Percentiles rank a stretch among this genome's conserved stretches.
Evolutionary conservation across 2,113 vertebrate species (phyloP).

Genomic region (Malaclemys terrapin): DNA sequence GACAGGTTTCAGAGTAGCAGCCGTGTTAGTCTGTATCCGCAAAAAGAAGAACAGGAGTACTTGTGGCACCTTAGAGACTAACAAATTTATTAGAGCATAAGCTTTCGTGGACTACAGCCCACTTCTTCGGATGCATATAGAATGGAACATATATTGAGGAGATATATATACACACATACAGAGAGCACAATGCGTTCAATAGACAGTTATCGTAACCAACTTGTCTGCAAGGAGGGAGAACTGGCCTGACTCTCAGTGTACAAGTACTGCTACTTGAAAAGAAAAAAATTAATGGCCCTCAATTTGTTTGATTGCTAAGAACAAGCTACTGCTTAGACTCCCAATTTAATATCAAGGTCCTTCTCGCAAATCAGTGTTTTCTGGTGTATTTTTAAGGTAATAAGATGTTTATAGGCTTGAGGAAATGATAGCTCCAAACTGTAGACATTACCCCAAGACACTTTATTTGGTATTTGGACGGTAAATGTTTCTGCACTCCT

Average conservation of each 20-base stretch:
- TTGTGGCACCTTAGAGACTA: too few relatives aligned
- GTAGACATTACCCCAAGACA: not conserved
- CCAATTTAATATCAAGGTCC: not conserved
- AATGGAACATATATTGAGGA: too few relatives aligned
- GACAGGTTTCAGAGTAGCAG: too few relatives aligned
- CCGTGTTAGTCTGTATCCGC: too few relatives aligned
- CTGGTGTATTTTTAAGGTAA: not conserved
- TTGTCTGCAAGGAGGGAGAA: not conserved
- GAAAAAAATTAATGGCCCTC: constrained; percentile 36
- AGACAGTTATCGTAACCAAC: not conserved
- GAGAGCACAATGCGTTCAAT: not conserved
- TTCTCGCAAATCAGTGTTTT: not conserved
- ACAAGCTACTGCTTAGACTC: not conserved
- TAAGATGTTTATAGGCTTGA: not conserved
- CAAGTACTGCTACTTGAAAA: not conserved
- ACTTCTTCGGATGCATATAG: too few relatives aligned
- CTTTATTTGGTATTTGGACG: not conserved
- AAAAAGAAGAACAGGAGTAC: too few relatives aligned
- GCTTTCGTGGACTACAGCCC: too few relatives aligned
- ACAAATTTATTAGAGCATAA: too few relatives aligned
- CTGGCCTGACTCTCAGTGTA: not conserved
- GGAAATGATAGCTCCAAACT: constrained; percentile 15
- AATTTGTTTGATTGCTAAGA: not conserved
- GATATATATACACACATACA: too few relatives aligned
- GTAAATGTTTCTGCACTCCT: not conserved